phyloP scores from a whole-genome alignment of 2,113 vertebrate species.

The Oceanites oceanicus region DNA sequence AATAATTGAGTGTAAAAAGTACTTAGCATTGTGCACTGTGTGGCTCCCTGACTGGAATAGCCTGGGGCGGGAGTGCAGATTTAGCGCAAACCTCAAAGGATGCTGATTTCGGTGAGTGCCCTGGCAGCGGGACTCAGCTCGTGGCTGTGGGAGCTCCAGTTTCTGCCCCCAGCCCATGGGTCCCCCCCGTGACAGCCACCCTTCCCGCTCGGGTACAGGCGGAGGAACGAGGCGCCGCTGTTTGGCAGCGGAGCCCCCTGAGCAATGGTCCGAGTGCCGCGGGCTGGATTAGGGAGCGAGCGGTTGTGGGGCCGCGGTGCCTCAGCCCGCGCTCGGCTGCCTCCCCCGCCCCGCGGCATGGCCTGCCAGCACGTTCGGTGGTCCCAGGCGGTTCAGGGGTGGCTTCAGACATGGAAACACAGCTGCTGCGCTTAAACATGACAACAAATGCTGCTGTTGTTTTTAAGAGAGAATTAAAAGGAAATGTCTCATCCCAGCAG shows the following conservation, averaged over 20 bases:
- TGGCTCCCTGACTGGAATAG: neutral
- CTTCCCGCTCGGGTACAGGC: accelerated
- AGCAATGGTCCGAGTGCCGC: accelerated
- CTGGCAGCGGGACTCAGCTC: neutral
- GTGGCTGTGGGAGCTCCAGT: neutral
- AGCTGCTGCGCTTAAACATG: neutral
- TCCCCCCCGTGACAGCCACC: neutral
- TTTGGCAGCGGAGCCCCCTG: neutral
- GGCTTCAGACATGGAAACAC: neutral
- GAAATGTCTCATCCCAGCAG: neutral
- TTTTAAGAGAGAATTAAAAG: neutral
- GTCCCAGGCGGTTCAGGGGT: neutral
- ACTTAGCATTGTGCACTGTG: accelerated
- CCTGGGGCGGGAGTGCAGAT: accelerated
- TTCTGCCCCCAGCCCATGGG: neutral
- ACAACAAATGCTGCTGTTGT: neutral
- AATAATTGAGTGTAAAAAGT: neutral
- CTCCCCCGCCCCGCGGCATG: neutral
- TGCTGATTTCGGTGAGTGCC: neutral
- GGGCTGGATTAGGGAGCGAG: neutral
- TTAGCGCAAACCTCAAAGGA: neutral
- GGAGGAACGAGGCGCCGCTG: accelerated
- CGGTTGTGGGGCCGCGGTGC: neutral
- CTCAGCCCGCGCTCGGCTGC: neutral
- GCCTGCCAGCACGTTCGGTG: accelerated